Base-by-base conservation (phyloP, 1,140 invertebrate genomes). In the Paracyclopina nana region DNA sequence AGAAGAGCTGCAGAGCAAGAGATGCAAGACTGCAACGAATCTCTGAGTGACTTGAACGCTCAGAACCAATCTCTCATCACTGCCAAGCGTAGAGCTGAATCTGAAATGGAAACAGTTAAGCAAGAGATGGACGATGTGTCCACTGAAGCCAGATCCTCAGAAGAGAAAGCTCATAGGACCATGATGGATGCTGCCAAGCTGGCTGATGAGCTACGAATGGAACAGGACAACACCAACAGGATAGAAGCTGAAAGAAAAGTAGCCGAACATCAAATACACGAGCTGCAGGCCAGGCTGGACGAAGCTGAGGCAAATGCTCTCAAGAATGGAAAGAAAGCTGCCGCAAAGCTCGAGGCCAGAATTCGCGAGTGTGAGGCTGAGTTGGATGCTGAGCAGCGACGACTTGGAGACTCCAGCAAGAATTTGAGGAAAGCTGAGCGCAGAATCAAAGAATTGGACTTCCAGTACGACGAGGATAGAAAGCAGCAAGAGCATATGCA, bases 401-500 rank as follows among this genome's bases (percentile, higher is more conserved):
- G 91, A 71, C 90, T 96, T 69, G 83, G 84, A 56, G 88, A 95
- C 67, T 90, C 90, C 56, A 81, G 86, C 68, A 94, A 94, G 80
- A 88, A 88, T 70, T 72, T 88, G 65, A 75, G 90, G 72, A 82
- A 71, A 57, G 59, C 63, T 31, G 71, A 72, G 52, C 60, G 73
- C 29, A 63, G 68, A 52, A 61, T 71, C 43, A 72, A 73, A 57
- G 72, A 74, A 57, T 57, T 73, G 38, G 86, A 83, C 71, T 96
- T 97, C 83, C 70, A 63, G 54, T n/a, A 80, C 52, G 90, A 94
- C 60, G 90, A 96, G 65, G 88, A 95, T 70, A 79, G 84, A 66
- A 95, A 95, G 76, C 92, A 91, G 72, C 86, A 92, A 69, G 85
- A 92, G 65, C 80, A 86, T 61, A 86, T 94, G 77, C 87, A 94